phyloP scores from a whole-genome alignment of 2,113 vertebrate genomes.

The Colinus virginianus region DNA sequence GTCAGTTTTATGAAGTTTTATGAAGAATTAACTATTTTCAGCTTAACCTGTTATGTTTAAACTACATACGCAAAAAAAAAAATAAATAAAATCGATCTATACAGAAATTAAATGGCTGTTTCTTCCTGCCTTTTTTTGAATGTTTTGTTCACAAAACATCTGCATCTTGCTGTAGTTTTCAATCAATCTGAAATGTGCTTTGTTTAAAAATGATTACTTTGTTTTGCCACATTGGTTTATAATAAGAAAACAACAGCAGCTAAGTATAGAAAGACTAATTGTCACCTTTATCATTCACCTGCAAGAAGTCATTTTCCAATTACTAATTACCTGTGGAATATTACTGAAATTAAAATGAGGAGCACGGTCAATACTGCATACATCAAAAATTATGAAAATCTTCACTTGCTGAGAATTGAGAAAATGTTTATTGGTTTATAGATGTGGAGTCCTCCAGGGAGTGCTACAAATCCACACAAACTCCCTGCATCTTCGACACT shows the following conservation, averaged over 20 bases:
- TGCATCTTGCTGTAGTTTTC: background rate
- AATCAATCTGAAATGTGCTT: background rate
- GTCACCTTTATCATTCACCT: constrained; percentile 7
- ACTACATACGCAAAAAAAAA: background rate
- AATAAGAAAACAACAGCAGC: background rate
- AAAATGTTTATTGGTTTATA: constrained; percentile 69
- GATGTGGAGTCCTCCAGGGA: constrained; percentile 66
- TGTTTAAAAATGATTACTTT: background rate
- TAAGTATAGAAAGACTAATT: background rate
- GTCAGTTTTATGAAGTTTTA: background rate
- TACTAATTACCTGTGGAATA: constrained; percentile 35
- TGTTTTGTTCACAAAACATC: background rate
- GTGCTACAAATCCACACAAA: constrained; percentile 74
- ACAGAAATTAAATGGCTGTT: background rate
- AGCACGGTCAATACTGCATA: constrained; percentile 15
- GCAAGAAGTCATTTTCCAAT: constrained; percentile 6
- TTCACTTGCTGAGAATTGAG: constrained; percentile 24
- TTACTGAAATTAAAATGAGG: constrained; percentile 41
- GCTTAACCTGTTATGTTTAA: background rate
- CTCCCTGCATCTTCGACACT: constrained; percentile 36
- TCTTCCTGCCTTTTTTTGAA: background rate
- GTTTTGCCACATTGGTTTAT: background rate
- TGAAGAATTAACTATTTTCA: background rate
- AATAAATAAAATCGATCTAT: background rate
- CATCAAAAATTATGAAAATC: constrained; percentile 36